Conservation (phyloP, 2,888 invertebrate species). For the Galerucella calmariensis region DNA sequence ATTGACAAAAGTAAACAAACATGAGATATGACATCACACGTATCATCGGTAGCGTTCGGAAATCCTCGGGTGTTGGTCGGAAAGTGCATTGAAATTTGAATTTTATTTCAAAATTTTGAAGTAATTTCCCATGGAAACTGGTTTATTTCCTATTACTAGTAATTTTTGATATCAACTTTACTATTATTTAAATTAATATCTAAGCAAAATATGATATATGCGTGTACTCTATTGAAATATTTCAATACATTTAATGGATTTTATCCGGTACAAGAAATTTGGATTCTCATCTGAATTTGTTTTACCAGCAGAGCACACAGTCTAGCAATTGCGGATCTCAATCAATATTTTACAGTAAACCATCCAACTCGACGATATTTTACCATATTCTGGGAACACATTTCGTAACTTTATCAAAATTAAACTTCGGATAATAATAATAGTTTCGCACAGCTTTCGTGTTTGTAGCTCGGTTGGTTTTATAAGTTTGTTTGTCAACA, state of each 20-base stretch:
- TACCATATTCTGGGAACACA: conserved; percentile 56
- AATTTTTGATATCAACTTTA: too few species aligned
- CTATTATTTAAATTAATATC: too few species aligned
- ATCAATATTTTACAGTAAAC: conserved; percentile 27
- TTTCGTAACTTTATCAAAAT: conserved; percentile 59
- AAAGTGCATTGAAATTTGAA: too few species aligned
- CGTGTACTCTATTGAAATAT: background rate
- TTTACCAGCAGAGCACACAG: background rate
- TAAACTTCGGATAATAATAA: conserved; percentile 56
- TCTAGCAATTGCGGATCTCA: conserved; percentile 3
- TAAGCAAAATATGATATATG: too few species aligned
- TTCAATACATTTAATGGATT: background rate
- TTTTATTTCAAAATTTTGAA: too few species aligned
- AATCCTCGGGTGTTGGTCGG: too few species aligned
- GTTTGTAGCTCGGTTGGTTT: conserved; percentile 43
- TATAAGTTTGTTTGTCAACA: conserved; percentile 60
- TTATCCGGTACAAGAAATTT: conserved; percentile 6
- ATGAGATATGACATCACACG: too few species aligned
- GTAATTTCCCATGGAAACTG: too few species aligned
- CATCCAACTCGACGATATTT: conserved; percentile 27
- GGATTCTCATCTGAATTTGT: background rate
- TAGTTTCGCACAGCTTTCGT: conserved; percentile 52
- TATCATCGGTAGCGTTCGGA: too few species aligned
- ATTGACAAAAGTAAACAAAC: too few species aligned
- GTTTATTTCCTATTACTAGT: too few species aligned